Evolutionary conservation across 1,140 invertebrate species (phyloP), one percentile per base, ranked within the genome.

Genomic region (Drosophila elegans): DNA sequence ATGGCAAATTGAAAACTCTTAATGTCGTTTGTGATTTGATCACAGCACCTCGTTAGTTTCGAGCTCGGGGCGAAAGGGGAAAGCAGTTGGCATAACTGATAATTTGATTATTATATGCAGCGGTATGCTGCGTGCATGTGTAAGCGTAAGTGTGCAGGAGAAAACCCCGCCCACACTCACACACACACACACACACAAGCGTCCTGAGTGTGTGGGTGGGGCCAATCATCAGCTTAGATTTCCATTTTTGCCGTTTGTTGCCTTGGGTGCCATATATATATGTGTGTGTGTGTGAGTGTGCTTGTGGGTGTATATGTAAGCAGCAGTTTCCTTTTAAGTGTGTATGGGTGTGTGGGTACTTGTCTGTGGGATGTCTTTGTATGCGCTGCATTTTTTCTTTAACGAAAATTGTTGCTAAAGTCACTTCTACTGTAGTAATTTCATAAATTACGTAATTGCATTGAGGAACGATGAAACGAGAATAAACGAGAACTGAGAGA

Each of bases 371-470:
- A 27, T 27, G 25, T 27, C 45, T 29, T 7, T 48, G 36, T 54
- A 29, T 42, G 29, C 29, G 9, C 21, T 27, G 36, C 45, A 44
- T 49, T 4, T 42, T 25, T 27, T 2, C 13, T 62, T 45, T 62
- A 56, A 71, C 46, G 60, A 59, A 66, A 71, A 75, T 62, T 71
- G 79, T 75, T 75, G 56, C 59, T 46, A 56, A 82, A 81, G 67
- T 73, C 74, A 78, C 55, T 48, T 66, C 62, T 66, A 56, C 52
- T 52, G 53, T 83, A 36, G 60, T 78, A 83, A 83, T 83, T 78
- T 75, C 60, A 83, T 75, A 83, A 83, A 78, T 83, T 82, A 55
- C 71, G 69, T 82, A 82, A 82, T 82, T 83, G 80, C 75, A 83
- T 79, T 79, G 62, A 21, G 13, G 10, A 41, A n/a, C 63, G 21